Base-by-base conservation (phyloP, 1,140 invertebrate species). In the Drosophila arizonae region DNA sequence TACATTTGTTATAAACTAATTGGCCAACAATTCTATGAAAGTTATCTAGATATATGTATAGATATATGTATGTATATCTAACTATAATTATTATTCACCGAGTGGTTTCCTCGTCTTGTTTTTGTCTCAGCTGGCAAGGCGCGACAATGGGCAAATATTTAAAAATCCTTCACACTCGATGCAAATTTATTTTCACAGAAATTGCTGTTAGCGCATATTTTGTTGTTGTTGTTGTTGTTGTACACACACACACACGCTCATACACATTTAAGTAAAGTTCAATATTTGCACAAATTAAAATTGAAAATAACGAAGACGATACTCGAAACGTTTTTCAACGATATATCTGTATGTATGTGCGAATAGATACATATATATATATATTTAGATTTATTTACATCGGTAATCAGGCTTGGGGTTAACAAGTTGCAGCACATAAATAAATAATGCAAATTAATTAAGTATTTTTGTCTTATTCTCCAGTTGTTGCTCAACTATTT, bases 211-310 rank as follows among this genome's bases (percentile, higher is more conserved):
- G 61, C 61, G 75, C 39, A 66, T 67, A 82, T 78, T 86, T 24
- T 24, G 21, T 24, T 1, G 21, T 72, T 64, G 28, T 13, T 56
- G 41, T 52, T 68, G 48, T 61, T 65, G 11, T 36, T 68, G 48
- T 61, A 69, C 72, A 33, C 41, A 72, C 46, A 69, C 58, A 26
- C 15, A 17, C 57, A 43, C 43, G 43, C 58, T 57, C 54, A 69
- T 33, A 60, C 55, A 82, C 79, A 84, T 69, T 79, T 79, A 88
- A 88, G 84, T 87, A 75, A 88, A 74, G 76, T 79, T 84, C 76
- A 87, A 87, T 89, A 87, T 87, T 87, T 87, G 74, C 76, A 84
- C 79, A 87, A 87, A 88, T 87, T 84, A 87, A 87, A 88, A 87
- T 77, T 63, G 66, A 87, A 85, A 81, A 81, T 81, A 72, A 75